Conservation (phyloP, 2,797 vertebrate species). For the Toxotes lorentzi region DNA sequence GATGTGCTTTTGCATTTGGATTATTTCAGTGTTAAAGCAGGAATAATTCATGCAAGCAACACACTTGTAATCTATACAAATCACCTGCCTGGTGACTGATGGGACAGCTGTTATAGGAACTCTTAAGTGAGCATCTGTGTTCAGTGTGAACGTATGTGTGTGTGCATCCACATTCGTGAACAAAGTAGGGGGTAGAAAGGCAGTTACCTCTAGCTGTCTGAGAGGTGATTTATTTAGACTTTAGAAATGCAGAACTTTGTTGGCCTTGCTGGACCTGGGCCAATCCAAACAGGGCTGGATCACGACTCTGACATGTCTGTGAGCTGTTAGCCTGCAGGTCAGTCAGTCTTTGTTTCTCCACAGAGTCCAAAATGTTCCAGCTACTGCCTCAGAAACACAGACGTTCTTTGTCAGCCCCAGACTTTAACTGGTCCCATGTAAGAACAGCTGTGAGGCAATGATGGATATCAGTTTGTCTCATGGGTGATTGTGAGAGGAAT, state of each 20-base stretch:
- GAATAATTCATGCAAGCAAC: conserved; percentile 18
- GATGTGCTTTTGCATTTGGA: background rate
- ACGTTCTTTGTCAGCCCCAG: conserved; percentile 51
- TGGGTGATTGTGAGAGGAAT: conserved; percentile 10
- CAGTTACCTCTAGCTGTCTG: conserved; percentile 26
- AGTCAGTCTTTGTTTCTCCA: conserved; percentile 24
- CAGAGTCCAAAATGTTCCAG: conserved; percentile 5
- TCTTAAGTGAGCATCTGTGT: conserved; percentile 1
- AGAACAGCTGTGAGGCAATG: conserved; percentile 42
- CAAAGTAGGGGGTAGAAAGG: conserved; percentile 1
- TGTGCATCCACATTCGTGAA: conserved; percentile 3
- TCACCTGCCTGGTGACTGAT: conserved; percentile 49
- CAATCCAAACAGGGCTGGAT: conserved; percentile 68
- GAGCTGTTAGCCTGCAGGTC: conserved; percentile 49
- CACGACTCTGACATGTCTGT: conserved; percentile 46
- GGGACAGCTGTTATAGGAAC: conserved; percentile 25
- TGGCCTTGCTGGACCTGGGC: conserved; percentile 37
- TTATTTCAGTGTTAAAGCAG: conserved; percentile 5
- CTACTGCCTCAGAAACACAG: conserved; percentile 51
- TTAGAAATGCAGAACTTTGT: conserved; percentile 36
- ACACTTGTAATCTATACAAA: conserved; percentile 35
- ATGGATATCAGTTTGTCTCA: conserved; percentile 35
- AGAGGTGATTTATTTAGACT: conserved; percentile 39
- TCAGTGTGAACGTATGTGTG: background rate
- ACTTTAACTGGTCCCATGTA: conserved; percentile 41